Evolutionary conservation across 2,888 invertebrate species (phyloP).

Genomic region (Agriotes lineatus): DNA sequence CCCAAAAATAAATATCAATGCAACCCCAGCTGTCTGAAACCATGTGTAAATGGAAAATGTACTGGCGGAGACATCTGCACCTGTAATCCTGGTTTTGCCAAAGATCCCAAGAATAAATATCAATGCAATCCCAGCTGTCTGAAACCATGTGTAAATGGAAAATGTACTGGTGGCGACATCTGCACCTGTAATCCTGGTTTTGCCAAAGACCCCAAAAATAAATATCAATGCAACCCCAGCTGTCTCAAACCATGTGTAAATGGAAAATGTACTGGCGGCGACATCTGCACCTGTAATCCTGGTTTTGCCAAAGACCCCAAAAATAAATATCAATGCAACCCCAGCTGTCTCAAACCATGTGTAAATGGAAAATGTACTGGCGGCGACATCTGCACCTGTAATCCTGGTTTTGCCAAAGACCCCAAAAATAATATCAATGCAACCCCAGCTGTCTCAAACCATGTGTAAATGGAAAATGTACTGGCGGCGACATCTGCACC

Average conservation of each 20-base stretch:
- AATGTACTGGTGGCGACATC: constrained; percentile 67
- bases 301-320: constrained; percentile 26
- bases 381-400: constrained; percentile 36
- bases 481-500: constrained; percentile 48
- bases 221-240: constrained; percentile 17
- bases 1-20: constrained; percentile 27
- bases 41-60: constrained; percentile 62
- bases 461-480: constrained; percentile 64
- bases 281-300: constrained; percentile 67
- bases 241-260: constrained; percentile 14
- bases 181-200: constrained; percentile 14
- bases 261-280: constrained; percentile 48
- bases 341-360: constrained; percentile 31
- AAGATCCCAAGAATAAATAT: constrained; percentile 45
- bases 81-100: constrained; percentile 55
- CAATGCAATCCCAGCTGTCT: constrained; percentile 76
- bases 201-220: constrained; percentile 4
- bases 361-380: constrained; percentile 36
- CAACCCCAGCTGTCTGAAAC: constrained; percentile 29
- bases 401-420: constrained; percentile 16
- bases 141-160: constrained; percentile 77
- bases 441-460: constrained; percentile 51
- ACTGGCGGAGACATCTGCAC: constrained; percentile 61
- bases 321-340: constrained; percentile 38
- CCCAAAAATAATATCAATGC: constrained; percentile 40